Percentiles rank a stretch among this genome's conserved stretches.
Conservation (phyloP, 2,888 invertebrate genomes). For the Malacosoma neustria region DNA sequence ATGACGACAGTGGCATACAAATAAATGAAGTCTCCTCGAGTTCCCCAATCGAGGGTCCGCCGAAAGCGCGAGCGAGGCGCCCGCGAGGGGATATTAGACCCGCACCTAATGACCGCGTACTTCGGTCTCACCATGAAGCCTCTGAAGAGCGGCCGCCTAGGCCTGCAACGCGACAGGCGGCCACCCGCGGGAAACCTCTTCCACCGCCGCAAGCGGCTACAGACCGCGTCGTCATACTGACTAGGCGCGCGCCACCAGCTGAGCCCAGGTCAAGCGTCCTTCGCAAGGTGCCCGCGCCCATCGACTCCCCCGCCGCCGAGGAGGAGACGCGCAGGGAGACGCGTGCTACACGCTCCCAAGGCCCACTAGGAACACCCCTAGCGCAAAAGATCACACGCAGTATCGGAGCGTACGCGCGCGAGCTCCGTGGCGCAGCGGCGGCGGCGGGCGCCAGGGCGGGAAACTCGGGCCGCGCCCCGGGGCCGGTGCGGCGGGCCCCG, state of each 20-base stretch:
- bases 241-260: conserved; percentile 29
- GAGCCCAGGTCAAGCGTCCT: conserved; percentile 11
- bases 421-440: conserved; percentile 29
- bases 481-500: conserved; percentile 49
- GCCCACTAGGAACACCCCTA: conserved; percentile 23
- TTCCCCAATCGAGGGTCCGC: conserved; percentile 62
- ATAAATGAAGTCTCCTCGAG: conserved; percentile 81
- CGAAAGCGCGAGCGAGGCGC: conserved; percentile 37
- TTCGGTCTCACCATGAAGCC: conserved; percentile 58
- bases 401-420: conserved; percentile 33
- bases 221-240: conserved; percentile 51
- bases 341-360: conserved; percentile 33
- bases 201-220: conserved; percentile 17
- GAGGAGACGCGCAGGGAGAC: conserved; percentile 18
- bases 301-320: conserved; percentile 17
- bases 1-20: conserved; percentile 70
- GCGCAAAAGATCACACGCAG: conserved; percentile 35
- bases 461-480: conserved; percentile 60
- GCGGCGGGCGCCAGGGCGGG: conserved; percentile 39
- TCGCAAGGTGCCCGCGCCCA: conserved; percentile 16
- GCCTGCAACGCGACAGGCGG: conserved; percentile 38
- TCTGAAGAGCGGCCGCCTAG: conserved; percentile 27
- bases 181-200: conserved; percentile 21
- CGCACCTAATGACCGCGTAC: conserved; percentile 45
- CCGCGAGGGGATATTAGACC: conserved; percentile 26